Percentiles rank a stretch among this genome's conserved stretches.
Conservation (phyloP, 2,797 vertebrate genomes). For the Acanthopagrus latus region DNA sequence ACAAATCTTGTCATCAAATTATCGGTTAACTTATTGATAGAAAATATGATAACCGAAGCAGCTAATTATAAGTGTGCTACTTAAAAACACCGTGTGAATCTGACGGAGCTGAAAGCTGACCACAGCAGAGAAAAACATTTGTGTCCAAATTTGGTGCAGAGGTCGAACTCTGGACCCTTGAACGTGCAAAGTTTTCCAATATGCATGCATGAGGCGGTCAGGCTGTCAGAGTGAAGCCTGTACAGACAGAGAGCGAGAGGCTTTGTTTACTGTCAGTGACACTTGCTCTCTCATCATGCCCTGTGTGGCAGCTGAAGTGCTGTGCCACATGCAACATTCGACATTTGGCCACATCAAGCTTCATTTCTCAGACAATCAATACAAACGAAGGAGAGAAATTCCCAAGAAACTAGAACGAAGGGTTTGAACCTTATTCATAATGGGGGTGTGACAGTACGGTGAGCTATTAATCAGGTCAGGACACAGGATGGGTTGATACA, state of each 20-base stretch:
- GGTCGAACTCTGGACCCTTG: slow-evolving; percentile 27
- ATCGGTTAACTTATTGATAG: too few relatives aligned
- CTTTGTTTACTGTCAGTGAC: slow-evolving; percentile 45
- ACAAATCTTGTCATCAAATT: too few relatives aligned
- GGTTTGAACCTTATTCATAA: too few relatives aligned
- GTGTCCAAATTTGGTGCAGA: slow-evolving; percentile 6
- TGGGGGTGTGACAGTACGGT: neutral
- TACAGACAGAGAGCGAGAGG: neutral
- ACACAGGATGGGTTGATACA: neutral
- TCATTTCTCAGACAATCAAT: neutral
- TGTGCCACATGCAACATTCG: neutral
- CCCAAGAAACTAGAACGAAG: too few relatives aligned
- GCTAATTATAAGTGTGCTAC: too few relatives aligned
- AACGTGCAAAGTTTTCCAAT: slow-evolving; percentile 11
- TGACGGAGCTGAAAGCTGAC: neutral
- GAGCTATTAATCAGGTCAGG: neutral
- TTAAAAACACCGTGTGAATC: neutral
- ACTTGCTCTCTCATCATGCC: slow-evolving; percentile 3
- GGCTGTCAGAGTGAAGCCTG: slow-evolving; percentile 11
- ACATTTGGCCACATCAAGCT: neutral
- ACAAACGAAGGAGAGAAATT: neutral
- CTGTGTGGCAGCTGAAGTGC: neutral
- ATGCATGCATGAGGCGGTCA: slow-evolving; percentile 3
- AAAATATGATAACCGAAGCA: too few relatives aligned
- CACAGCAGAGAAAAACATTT: neutral